Percentiles rank a stretch among this genome's conserved stretches.
Evolutionary conservation across 2,888 invertebrate genomes (phyloP).

Genomic region (Acheta domesticus): DNA sequence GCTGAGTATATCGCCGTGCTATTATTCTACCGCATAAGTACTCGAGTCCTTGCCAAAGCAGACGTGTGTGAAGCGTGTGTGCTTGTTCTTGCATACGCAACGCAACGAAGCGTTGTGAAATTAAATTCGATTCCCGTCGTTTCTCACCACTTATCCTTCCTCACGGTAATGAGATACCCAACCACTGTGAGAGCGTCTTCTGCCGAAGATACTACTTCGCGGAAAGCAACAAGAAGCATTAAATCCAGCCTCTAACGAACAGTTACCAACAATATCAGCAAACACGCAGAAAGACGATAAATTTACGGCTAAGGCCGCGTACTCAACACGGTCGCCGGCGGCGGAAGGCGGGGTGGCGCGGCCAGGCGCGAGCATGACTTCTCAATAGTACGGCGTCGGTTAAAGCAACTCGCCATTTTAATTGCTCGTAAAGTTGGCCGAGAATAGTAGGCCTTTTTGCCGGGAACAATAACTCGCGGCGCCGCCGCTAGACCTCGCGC

Average conservation of each 20-base stretch:
- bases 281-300: not conserved
- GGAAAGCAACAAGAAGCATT: not conserved
- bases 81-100: no score
- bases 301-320: not conserved
- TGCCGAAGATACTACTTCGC: no score
- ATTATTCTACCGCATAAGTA: no score
- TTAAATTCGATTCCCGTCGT: no score
- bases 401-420: slow-evolving; percentile 9
- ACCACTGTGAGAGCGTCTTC: no score
- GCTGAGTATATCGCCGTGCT: no score
- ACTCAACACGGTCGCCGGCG: not conserved
- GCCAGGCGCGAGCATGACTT: not conserved
- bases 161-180: no score
- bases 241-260: not conserved
- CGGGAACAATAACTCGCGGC: not conserved
- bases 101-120: no score
- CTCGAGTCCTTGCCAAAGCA: no score
- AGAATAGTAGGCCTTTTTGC: slow-evolving; percentile 3
- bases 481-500: no score
- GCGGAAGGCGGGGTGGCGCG: not conserved
- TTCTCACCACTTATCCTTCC: no score
- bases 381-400: not conserved
- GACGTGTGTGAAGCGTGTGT: no score
- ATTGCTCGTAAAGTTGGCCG: slow-evolving; percentile 11
- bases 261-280: slow-evolving; percentile 8